These are phyloP conservation scores for Alsophila aescularia DNA, from an alignment of 2,888 invertebrate species.

Conservation along the genomic window DNA sequence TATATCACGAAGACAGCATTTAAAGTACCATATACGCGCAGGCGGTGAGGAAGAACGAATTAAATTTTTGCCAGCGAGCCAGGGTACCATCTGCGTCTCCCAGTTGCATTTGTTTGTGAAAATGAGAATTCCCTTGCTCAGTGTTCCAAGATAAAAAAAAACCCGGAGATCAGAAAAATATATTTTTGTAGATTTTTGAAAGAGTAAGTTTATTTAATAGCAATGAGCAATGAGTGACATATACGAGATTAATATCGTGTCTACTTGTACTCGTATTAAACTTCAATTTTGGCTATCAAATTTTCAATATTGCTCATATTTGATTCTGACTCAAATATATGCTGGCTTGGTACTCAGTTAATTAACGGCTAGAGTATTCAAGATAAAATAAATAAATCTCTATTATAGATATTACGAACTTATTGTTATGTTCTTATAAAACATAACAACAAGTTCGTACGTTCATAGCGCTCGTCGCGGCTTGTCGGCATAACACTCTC, in stretches of 20 bases:
- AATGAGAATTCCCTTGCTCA: slow-evolving; percentile 36
- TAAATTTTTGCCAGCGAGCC: slow-evolving; percentile 44
- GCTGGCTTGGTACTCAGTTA: too few species aligned
- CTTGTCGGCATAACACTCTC: too few species aligned
- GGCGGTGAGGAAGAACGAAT: slow-evolving; percentile 29
- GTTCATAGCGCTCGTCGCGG: too few species aligned
- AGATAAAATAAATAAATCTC: too few species aligned
- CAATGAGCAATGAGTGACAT: background rate
- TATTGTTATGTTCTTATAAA: too few species aligned
- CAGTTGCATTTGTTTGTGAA: slow-evolving; percentile 47
- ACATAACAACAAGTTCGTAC: too few species aligned
- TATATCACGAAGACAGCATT: slow-evolving; percentile 16
- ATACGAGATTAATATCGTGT: background rate
- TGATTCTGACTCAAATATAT: too few species aligned
- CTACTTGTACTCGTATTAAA: too few species aligned
- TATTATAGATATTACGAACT: too few species aligned
- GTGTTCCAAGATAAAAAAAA: slow-evolving; percentile 6
- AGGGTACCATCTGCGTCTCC: slow-evolving; percentile 44
- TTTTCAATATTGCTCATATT: too few species aligned
- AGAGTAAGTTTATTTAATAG: background rate
- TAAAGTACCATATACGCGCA: slow-evolving; percentile 21
- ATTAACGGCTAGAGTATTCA: too few species aligned
- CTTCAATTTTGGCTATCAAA: too few species aligned
- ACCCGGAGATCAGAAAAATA: background rate
- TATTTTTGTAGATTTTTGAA: background rate